Conservation (phyloP, 2,797 vertebrate species). For the Austrolebias charrua region DNA sequence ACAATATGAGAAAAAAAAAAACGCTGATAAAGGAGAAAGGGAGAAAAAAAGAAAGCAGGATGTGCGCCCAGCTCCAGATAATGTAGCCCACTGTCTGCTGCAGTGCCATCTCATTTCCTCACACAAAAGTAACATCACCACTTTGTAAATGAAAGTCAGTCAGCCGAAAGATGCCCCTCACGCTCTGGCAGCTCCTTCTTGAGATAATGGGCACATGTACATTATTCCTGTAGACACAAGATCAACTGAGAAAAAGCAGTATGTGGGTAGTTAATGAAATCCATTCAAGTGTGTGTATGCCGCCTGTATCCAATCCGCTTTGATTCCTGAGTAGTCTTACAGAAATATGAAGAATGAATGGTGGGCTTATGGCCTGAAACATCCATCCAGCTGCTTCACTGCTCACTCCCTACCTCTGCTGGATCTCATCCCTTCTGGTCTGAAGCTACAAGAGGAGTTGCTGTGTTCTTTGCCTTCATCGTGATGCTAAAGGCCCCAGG, state of each 20-base stretch:
- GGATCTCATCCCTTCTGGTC: constrained; percentile 16
- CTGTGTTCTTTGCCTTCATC: constrained; percentile 52
- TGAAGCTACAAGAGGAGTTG: constrained; percentile 22
- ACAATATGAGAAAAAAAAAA: constrained; percentile 67
- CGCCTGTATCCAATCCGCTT: constrained; percentile 27
- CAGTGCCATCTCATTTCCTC: constrained; percentile 72
- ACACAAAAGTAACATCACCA: constrained; percentile 73
- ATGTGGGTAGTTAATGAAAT: constrained; percentile 59
- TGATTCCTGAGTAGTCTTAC: constrained; percentile 44
- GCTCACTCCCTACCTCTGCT: constrained; percentile 25
- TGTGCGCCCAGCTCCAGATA: constrained; percentile 54
- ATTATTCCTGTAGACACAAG: constrained; percentile 67
- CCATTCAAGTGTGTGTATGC: constrained; percentile 38
- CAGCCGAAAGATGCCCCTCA: constrained; percentile 70
- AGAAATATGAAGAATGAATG: constrained; percentile 38
- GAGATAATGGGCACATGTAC: constrained; percentile 66
- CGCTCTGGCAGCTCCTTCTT: constrained; percentile 59
- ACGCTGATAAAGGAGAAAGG: constrained; percentile 51
- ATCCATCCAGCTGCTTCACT: constrained; percentile 31
- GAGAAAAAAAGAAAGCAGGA: constrained; percentile 39
- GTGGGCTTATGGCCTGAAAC: constrained; percentile 37
- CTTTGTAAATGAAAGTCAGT: constrained; percentile 78
- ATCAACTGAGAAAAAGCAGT: constrained; percentile 52
- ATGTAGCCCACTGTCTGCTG: constrained; percentile 67
- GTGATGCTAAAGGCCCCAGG: constrained; percentile 34